Evolutionary conservation across 2,113 vertebrate species (phyloP).

Genomic region (Coptodon bakossiorum): DNA sequence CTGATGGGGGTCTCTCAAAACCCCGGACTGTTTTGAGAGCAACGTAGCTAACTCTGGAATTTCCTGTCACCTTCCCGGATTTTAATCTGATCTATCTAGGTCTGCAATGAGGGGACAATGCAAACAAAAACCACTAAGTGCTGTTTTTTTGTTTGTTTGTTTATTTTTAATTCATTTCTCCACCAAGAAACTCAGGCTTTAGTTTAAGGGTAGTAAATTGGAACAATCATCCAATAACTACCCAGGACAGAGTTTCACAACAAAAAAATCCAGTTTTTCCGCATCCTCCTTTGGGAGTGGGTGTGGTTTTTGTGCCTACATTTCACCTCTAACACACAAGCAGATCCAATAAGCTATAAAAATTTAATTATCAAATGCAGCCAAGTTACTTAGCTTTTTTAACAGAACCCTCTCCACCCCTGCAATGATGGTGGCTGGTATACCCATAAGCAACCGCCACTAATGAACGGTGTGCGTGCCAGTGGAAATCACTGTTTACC

Average conservation of each 20-base stretch:
- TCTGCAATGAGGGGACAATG: slow-evolving; percentile 21
- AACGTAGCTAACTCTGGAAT: slow-evolving; percentile 46
- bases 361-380: not conserved
- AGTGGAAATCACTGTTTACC: not conserved
- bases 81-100: slow-evolving; percentile 19
- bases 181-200: slow-evolving; percentile 11
- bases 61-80: slow-evolving; percentile 48
- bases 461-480: not conserved
- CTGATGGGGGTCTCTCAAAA: slow-evolving; percentile 4
- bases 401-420: not conserved
- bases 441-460: not conserved
- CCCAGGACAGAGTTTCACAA: not conserved
- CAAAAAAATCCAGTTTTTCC: not conserved
- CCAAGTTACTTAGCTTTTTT: not conserved
- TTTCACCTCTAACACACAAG: not conserved
- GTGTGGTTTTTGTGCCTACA: not conserved
- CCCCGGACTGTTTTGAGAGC: slow-evolving; percentile 48
- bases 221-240: not conserved
- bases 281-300: not conserved
- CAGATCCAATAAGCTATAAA: not conserved
- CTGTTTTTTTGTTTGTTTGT: slow-evolving; percentile 8
- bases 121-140: slow-evolving; percentile 70
- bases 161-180: slow-evolving; percentile 21
- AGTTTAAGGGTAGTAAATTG: slow-evolving; percentile 2
- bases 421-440: not conserved